Evolutionary conservation across 2,797 vertebrate species (phyloP), one percentile per base, ranked within the genome.

Genomic region (Nannoperca australis): DNA sequence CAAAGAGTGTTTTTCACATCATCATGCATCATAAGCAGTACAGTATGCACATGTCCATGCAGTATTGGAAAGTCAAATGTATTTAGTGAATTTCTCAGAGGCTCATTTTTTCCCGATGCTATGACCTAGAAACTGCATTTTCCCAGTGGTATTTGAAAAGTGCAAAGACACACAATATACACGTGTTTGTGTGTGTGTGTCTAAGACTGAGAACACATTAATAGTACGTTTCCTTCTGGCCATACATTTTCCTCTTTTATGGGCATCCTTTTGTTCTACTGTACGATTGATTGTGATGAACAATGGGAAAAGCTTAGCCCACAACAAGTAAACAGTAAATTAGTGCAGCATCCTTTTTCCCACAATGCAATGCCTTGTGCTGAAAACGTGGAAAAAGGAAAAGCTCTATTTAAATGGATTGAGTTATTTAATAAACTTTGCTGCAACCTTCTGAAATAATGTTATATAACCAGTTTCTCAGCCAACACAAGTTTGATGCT

Each of bases 81-180:
- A 30, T 78, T 70, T 75, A 84, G 88, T 82, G 62, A 47, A 75
- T 81, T 86, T 78, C 68, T 82, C 69, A 24, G n/a, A 58, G 61
- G 54, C 42, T 84, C 55, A 54, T 73, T 61, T 60, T 40, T 59
- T 12, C 24, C 24, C 61, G 78, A 13, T 58, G 51, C 84, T 76
- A 11, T 89, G 82, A 89, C 89, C 85, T 77, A 86, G 76, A 90
- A 91, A 90, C 76, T 65, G 32, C 34, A 71, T 85, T 84, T 74
- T 82, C 87, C 85, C 82, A 81, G 61, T 77, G 76, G 76, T 76
- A 60, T 84, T 81, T 84, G 63, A 86, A 84, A 88, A 88, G 79
- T 79, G 85, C 83, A 82, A 80, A 70, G 53, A 88, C 36, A 79
- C 77, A 83, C 77, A 79, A 38, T 75, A 58, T 80, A 65, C 55